These are phyloP conservation scores for Frankliniella intonsa DNA, from an alignment of 2,888 invertebrate species.

Conservation along the genomic window DNA sequence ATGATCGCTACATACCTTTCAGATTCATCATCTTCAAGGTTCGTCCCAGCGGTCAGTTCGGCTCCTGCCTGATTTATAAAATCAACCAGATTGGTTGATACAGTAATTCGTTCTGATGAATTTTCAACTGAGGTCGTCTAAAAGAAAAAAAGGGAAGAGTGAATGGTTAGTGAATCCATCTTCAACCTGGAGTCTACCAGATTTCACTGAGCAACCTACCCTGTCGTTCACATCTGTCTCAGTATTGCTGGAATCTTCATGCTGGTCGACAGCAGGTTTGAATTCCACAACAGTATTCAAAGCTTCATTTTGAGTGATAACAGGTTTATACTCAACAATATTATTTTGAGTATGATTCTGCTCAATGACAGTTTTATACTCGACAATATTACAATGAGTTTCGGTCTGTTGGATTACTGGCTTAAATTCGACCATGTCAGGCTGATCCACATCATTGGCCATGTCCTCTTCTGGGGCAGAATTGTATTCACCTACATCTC, in stretches of 20 bases:
- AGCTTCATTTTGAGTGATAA: too few species aligned
- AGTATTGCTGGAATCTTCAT: not conserved
- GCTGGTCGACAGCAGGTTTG: not conserved
- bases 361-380: too few species aligned
- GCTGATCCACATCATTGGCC: too few species aligned
- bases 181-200: too few species aligned
- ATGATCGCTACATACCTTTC: not conserved
- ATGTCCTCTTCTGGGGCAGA: not conserved
- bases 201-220: too few species aligned
- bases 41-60: not conserved
- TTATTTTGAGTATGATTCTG: too few species aligned
- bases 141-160: not conserved
- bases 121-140: not conserved
- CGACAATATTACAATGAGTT: too few species aligned
- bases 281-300: not conserved
- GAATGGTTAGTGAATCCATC: too few species aligned
- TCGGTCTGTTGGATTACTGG: too few species aligned
- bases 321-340: too few species aligned
- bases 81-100: not conserved
- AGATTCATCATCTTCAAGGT: not conserved
- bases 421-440: too few species aligned
- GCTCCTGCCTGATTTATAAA: not conserved
- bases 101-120: not conserved
- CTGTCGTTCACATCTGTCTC: too few species aligned
- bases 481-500: not conserved